Evolutionary conservation across 2,113 vertebrate genomes (phyloP).

Genomic region (Symphodus melops): DNA sequence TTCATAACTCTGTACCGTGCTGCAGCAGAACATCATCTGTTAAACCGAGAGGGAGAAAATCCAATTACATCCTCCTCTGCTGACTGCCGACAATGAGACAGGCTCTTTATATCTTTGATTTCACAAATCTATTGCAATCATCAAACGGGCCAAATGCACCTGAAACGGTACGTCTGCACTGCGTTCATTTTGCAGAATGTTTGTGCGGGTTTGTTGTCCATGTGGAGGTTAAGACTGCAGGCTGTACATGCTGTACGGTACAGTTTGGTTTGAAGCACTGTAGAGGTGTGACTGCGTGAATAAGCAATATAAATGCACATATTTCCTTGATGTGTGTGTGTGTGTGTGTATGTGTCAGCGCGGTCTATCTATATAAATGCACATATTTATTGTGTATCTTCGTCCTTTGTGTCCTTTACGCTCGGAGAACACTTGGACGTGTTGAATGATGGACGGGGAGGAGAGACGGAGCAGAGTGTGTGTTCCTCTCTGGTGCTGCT

Average conservation of each 20-base stretch:
- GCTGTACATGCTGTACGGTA: constrained; percentile 34
- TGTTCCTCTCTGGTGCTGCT: constrained; percentile 25
- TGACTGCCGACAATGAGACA: constrained; percentile 63
- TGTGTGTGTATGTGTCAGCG: constrained; percentile 16
- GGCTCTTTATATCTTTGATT: constrained; percentile 70
- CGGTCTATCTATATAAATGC: constrained; percentile 60
- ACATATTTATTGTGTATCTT: constrained; percentile 56
- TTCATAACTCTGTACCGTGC: constrained; percentile 56
- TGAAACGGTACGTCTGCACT: constrained; percentile 42
- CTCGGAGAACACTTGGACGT: constrained; percentile 39
- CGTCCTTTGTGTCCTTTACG: constrained; percentile 63
- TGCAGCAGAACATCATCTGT: constrained; percentile 61
- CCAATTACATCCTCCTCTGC: constrained; percentile 66
- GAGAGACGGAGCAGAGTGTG: constrained; percentile 11
- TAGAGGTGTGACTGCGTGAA: constrained; percentile 29
- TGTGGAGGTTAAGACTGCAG: constrained; percentile 63
- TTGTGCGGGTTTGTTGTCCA: constrained; percentile 30
- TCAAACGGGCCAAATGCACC: constrained; percentile 34
- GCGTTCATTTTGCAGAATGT: constrained; percentile 34
- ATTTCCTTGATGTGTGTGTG: constrained; percentile 47
- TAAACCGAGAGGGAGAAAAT: constrained; percentile 68
- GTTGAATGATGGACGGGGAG: constrained; percentile 45
- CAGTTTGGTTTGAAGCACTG: constrained; percentile 58
- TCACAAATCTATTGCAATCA: constrained; percentile 75
- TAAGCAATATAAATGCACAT: constrained; percentile 77